These are phyloP conservation scores for Cosmia pyralina DNA, from an alignment of 2,888 invertebrate genomes.

Conservation along the genomic window DNA sequence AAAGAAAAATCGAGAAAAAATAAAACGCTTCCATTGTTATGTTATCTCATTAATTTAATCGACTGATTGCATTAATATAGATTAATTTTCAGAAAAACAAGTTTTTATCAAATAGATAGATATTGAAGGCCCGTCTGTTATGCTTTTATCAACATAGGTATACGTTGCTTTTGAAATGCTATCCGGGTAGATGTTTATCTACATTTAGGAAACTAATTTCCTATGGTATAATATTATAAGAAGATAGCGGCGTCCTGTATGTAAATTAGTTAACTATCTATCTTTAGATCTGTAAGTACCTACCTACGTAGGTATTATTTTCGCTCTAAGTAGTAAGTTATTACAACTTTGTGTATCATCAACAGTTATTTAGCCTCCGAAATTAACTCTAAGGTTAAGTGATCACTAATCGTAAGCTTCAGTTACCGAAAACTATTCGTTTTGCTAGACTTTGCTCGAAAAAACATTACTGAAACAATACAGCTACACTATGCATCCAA, in stretches of 20 bases:
- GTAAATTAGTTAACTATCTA: slow-evolving; percentile 33
- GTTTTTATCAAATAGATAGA: slow-evolving; percentile 41
- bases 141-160: slow-evolving; percentile 23
- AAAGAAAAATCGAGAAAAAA: slow-evolving; percentile 48
- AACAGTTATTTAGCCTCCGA: neutral
- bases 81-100: slow-evolving; percentile 56
- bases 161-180: slow-evolving; percentile 34
- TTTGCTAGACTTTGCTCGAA: neutral
- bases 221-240: slow-evolving; percentile 6
- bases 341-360: neutral
- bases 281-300: slow-evolving; percentile 21
- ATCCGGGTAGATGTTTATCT: slow-evolving; percentile 53
- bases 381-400: neutral
- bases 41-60: slow-evolving; percentile 51
- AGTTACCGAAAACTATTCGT: neutral
- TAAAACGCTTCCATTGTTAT: slow-evolving; percentile 47
- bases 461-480: neutral
- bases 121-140: slow-evolving; percentile 18
- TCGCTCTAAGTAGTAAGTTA: neutral
- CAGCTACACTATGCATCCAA: neutral
- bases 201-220: slow-evolving; percentile 47
- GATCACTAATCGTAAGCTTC: neutral
- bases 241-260: slow-evolving; percentile 55
- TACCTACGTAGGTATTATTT: neutral
- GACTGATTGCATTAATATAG: slow-evolving; percentile 53